phyloP scores from a whole-genome alignment of 1,140 invertebrate species.

The Odontomachus brunneus region DNA sequence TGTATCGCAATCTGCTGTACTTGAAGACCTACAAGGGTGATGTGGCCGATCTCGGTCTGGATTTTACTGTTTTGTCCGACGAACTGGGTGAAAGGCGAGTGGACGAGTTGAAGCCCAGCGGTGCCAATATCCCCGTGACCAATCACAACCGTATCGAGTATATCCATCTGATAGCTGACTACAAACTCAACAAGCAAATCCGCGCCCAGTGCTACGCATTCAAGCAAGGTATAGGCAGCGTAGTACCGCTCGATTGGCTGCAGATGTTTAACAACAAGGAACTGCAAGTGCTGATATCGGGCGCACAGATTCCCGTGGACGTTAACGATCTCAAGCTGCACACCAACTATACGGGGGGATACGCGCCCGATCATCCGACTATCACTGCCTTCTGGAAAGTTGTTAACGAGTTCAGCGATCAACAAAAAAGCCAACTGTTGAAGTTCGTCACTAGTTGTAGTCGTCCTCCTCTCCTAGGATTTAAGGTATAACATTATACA shows the following conservation, averaged over 20 bases:
- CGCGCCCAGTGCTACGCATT: conserved; percentile 94
- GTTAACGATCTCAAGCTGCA: conserved; percentile 94
- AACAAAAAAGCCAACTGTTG: conserved; percentile 93
- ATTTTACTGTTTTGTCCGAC: conserved; percentile 96
- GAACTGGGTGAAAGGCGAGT: conserved; percentile 96
- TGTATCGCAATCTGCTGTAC: conserved; percentile 96
- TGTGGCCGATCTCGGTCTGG: conserved; percentile 93
- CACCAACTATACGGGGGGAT: conserved; percentile 95
- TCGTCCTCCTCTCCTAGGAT: conserved; percentile 97
- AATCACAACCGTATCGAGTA: conserved; percentile 97
- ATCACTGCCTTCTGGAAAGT: conserved; percentile 94
- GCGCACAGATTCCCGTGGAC: conserved; percentile 96
- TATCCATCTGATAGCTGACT: conserved; percentile 98
- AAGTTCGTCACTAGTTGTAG: conserved; percentile 99
- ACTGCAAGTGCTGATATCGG: conserved; percentile 97
- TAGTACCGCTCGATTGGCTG: conserved; percentile 96
- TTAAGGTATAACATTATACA: conserved; percentile 90
- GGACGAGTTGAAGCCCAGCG: conserved; percentile 96
- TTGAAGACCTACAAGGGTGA: conserved; percentile 93
- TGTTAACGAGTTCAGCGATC: conserved; percentile 92
- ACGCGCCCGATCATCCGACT: conserved; percentile 91
- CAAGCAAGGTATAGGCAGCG: conserved; percentile 94
- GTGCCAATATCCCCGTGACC: conserved; percentile 95
- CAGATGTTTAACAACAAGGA: conserved; percentile 98
- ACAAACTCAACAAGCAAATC: conserved; percentile 97